Evolutionary conservation across 1,140 invertebrate species (phyloP).

Genomic region (Bombyx mori): DNA sequence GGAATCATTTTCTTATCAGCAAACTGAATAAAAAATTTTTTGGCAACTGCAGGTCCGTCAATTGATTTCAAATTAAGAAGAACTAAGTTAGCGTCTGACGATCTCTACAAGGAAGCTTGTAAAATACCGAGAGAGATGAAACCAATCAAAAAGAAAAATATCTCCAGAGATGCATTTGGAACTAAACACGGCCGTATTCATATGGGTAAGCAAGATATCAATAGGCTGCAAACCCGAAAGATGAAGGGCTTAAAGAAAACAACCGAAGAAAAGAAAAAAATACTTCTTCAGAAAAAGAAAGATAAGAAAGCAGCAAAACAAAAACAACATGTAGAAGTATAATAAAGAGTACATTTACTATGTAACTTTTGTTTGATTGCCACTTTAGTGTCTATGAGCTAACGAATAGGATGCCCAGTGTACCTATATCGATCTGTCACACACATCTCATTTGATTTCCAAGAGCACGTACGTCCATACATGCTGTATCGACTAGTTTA

Average conservation of each 20-base stretch:
- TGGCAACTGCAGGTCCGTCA: conserved; percentile 78
- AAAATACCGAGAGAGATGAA: conserved; percentile 88
- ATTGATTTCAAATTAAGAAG: conserved; percentile 89
- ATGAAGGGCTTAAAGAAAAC: conserved; percentile 93
- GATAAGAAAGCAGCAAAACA: conserved; percentile 39
- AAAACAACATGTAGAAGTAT: conserved; percentile 14
- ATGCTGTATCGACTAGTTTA: too few species aligned
- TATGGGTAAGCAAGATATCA: conserved; percentile 90
- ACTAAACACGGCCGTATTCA: conserved; percentile 93
- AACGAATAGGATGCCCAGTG: too few species aligned
- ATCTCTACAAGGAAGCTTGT: conserved; percentile 90
- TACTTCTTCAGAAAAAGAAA: conserved; percentile 70
- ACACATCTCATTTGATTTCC: too few species aligned
- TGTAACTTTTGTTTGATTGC: too few species aligned
- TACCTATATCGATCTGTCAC: too few species aligned
- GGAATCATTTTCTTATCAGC: too few species aligned
- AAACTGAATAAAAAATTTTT: too few species aligned
- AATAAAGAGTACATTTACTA: conserved; percentile 15
- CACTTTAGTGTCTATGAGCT: too few species aligned
- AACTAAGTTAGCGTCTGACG: conserved; percentile 90
- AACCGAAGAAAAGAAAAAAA: conserved; percentile 75
- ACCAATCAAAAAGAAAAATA: conserved; percentile 91
- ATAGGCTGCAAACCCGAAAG: conserved; percentile 91
- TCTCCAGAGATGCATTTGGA: conserved; percentile 88
- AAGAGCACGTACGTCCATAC: too few species aligned